Conservation (phyloP, 2,113 vertebrate genomes). For the Bostrychus sinensis region DNA sequence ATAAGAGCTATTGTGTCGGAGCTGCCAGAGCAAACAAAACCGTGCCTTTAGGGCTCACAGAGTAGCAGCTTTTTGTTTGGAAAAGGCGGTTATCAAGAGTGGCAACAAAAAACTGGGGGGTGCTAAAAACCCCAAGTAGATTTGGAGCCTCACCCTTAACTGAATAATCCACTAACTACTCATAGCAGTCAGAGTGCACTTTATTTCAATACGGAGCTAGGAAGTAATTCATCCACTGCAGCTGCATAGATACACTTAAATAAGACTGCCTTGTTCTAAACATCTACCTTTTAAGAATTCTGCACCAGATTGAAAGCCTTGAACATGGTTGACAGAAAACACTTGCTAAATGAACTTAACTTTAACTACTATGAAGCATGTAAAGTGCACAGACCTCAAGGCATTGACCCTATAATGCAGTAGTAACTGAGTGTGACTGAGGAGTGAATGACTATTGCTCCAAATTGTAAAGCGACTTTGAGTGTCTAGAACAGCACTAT, state of each 20-base stretch:
- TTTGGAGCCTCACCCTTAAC: background rate
- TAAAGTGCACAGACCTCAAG: too few species aligned
- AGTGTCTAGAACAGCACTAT: too few species aligned
- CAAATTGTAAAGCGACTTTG: too few species aligned
- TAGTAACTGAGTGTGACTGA: too few species aligned
- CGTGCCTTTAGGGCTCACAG: constrained; percentile 12
- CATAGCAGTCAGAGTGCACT: background rate
- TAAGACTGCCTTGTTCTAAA: too few species aligned
- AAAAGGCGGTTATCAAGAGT: constrained; percentile 5
- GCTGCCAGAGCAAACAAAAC: constrained; percentile 33
- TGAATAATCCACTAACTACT: background rate
- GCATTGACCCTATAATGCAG: too few species aligned
- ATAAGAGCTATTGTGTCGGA: constrained; percentile 23
- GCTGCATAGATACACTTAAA: background rate
- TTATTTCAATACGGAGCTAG: background rate
- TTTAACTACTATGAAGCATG: background rate
- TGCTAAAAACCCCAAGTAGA: constrained; percentile 7
- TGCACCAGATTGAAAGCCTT: constrained; percentile 1
- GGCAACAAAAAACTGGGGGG: background rate
- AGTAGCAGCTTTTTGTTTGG: constrained; percentile 22
- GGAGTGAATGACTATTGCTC: too few species aligned
- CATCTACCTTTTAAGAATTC: too few species aligned
- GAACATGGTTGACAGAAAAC: background rate
- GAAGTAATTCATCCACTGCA: background rate
- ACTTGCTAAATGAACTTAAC: background rate